phyloP scores from a whole-genome alignment of 2,797 vertebrate genomes.

The Staurois parvus region DNA sequence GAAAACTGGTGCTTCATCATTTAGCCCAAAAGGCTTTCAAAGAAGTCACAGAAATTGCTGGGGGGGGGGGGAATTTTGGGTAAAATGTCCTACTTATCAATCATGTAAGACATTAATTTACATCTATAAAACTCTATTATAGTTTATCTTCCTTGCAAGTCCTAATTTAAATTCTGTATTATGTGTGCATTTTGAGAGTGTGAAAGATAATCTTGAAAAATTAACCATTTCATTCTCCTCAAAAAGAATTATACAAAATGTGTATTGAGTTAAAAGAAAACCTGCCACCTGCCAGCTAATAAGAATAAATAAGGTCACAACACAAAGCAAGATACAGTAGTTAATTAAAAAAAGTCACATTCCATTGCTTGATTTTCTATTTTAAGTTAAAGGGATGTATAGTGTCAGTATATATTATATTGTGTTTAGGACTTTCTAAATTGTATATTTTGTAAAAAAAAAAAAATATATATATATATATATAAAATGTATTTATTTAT shows the following conservation, averaged over 20 bases:
- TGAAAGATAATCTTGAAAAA: not conserved
- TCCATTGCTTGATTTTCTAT: too few relatives aligned
- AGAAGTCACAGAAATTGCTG: constrained; percentile 13
- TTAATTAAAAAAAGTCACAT: too few relatives aligned
- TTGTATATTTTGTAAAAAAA: too few relatives aligned
- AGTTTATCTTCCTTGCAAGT: not conserved
- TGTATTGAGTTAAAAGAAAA: too few relatives aligned
- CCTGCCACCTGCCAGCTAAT: too few relatives aligned
- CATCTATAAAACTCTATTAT: constrained; percentile 5
- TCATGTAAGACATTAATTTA: constrained; percentile 34
- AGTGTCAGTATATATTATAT: too few relatives aligned
- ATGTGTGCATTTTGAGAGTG: not conserved
- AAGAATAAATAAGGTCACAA: too few relatives aligned
- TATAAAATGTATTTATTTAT: too few relatives aligned
- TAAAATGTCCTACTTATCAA: constrained; percentile 28
- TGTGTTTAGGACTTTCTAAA: too few relatives aligned
- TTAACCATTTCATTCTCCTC: not conserved
- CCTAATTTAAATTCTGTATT: constrained; percentile 1
- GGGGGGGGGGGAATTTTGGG: not conserved
- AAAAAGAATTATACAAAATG: not conserved
- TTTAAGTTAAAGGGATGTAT: too few relatives aligned
- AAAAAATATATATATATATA: too few relatives aligned
- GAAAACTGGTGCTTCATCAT: constrained; percentile 12
- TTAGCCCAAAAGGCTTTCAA: constrained; percentile 23
- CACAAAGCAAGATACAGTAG: too few relatives aligned